Percentiles rank a stretch among this genome's conserved stretches.
Conservation (phyloP, 2,888 invertebrate species). For the Penaeus monodon region DNA sequence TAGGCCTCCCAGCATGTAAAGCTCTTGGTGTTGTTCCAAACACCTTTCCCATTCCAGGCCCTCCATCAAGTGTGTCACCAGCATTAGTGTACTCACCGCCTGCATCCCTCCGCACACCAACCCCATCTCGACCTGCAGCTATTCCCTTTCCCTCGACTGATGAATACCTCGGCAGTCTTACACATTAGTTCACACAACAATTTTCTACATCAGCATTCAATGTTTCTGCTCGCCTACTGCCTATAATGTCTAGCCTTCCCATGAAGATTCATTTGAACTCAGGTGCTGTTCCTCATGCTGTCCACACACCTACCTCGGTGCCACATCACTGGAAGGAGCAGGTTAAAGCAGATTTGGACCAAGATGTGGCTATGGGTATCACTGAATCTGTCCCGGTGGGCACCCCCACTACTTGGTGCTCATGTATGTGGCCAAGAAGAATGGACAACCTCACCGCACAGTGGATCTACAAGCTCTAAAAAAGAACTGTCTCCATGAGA, state of each 20-base stretch:
- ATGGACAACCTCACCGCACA: conserved; percentile 28
- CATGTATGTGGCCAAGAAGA: conserved; percentile 8
- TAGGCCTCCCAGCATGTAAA: conserved; percentile 6
- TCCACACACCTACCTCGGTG: too few relatives aligned
- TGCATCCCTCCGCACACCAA: not conserved
- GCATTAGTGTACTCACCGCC: not conserved
- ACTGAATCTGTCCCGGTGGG: not conserved
- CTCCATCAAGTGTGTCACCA: not conserved
- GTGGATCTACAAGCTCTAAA: conserved; percentile 36
- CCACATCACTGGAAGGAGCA: too few relatives aligned
- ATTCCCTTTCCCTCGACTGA: not conserved
- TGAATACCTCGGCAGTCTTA: not conserved
- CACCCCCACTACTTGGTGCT: conserved; percentile 22
- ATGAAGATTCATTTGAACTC: conserved; percentile 11
- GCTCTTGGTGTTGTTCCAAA: not conserved
- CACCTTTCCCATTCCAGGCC: not conserved
- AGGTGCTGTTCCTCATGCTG: not conserved
- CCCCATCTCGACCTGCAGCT: not conserved
- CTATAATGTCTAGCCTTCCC: not conserved
- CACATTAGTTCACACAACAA: not conserved
- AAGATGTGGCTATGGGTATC: conserved; percentile 18
- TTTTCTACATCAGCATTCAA: not conserved
- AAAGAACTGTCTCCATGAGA: conserved; percentile 29
- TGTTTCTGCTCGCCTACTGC: not conserved
- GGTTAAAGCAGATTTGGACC: too few relatives aligned